These are phyloP conservation scores for Coregonus suidteri DNA, from an alignment of 2,797 vertebrate genomes.

Conservation along the genomic window DNA sequence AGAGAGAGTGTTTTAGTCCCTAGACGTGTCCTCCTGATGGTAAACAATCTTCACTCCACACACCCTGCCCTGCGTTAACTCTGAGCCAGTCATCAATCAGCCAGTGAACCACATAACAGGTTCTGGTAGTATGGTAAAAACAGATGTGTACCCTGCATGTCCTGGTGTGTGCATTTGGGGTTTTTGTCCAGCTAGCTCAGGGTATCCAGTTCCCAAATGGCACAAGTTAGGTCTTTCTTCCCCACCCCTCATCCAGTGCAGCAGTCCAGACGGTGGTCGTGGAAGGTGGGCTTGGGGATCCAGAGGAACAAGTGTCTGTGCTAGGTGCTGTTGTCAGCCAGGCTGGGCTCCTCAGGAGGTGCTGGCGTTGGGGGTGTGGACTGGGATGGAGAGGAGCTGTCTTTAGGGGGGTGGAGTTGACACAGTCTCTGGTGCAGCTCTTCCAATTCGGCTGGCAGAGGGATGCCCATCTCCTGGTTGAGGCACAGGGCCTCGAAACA, in stretches of 20 bases:
- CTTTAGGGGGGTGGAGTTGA: slow-evolving; percentile 78
- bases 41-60: slow-evolving; percentile 9
- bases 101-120: slow-evolving; percentile 10
- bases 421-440: slow-evolving; percentile 87
- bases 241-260: slow-evolving; percentile 44
- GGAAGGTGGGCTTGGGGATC: neutral
- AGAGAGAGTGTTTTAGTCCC: slow-evolving; percentile 3
- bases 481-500: slow-evolving; percentile 90
- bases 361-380: slow-evolving; percentile 59
- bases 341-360: slow-evolving; percentile 59
- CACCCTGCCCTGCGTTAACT: slow-evolving; percentile 26
- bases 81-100: slow-evolving; percentile 27
- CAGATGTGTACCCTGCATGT: slow-evolving; percentile 32
- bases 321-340: slow-evolving; percentile 65
- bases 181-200: slow-evolving; percentile 55
- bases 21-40: neutral
- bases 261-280: slow-evolving; percentile 43
- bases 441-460: slow-evolving; percentile 91
- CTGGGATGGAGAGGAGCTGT: slow-evolving; percentile 54
- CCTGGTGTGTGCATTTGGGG: slow-evolving; percentile 21
- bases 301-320: slow-evolving; percentile 8
- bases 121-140: slow-evolving; percentile 44
- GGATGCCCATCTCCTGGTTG: slow-evolving; percentile 91
- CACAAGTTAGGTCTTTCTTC: slow-evolving; percentile 34
- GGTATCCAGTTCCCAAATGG: slow-evolving; percentile 62